phyloP scores from a whole-genome alignment of 2,797 vertebrate genomes.

The Squalus acanthias region DNA sequence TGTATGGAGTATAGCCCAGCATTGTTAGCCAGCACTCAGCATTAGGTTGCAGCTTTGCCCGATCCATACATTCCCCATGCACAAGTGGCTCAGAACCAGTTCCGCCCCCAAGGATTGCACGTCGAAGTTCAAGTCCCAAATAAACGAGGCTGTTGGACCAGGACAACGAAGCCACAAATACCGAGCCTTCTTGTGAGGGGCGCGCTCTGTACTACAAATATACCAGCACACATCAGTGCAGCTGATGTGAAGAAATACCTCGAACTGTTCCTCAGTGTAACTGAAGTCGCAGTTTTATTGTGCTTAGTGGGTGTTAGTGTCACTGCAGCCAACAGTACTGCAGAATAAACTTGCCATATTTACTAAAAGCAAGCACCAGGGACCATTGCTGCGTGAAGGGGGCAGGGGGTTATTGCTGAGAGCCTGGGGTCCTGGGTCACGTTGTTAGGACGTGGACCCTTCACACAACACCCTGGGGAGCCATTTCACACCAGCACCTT shows the following conservation, averaged over 20 bases:
- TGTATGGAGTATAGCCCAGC: neutral
- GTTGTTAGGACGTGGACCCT: neutral
- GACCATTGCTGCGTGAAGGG: too few species aligned
- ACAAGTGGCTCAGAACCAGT: neutral
- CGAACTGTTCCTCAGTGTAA: neutral
- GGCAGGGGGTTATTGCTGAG: neutral
- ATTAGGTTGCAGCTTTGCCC: neutral
- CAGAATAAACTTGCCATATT: neutral
- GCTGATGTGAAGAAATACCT: neutral
- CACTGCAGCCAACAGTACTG: neutral
- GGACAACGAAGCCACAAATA: neutral
- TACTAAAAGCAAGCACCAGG: too few species aligned
- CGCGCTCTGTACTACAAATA: neutral
- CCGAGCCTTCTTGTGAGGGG: neutral
- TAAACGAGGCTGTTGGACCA: neutral
- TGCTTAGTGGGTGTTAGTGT: neutral
- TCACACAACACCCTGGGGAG: neutral
- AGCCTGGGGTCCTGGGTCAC: neutral
- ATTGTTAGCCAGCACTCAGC: neutral
- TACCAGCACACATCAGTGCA: neutral
- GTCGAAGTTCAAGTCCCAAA: neutral
- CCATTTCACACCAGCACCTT: neutral
- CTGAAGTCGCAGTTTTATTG: neutral
- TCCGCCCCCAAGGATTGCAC: neutral
- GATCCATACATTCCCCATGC: too few species aligned